Percentiles rank a stretch among this genome's conserved stretches.
Conservation (phyloP, 1,140 invertebrate genomes). For the Ooceraea biroi region DNA sequence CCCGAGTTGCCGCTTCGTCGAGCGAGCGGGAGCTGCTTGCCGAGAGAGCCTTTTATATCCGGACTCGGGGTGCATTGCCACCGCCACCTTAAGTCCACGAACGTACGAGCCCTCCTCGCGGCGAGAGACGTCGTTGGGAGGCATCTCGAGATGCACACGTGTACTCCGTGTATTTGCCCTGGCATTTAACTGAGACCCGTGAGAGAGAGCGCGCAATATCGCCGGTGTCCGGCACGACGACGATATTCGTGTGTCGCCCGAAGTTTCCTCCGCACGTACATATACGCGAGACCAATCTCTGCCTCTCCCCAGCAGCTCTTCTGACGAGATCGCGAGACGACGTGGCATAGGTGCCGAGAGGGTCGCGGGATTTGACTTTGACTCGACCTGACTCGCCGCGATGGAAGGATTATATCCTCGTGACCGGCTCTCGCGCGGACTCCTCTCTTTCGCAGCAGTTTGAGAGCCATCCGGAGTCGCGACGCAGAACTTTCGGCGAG, state of each 20-base stretch:
- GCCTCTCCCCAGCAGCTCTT: background rate
- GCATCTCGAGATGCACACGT: constrained; percentile 35
- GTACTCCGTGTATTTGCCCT: constrained; percentile 39
- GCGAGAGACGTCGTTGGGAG: constrained; percentile 13
- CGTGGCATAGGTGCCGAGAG: constrained; percentile 3
- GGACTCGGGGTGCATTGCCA: constrained; percentile 38
- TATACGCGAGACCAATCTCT: constrained; percentile 28
- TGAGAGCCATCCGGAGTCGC: constrained; percentile 37
- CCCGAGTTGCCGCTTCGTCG: background rate
- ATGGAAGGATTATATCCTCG: constrained; percentile 65
- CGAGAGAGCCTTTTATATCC: constrained; percentile 42
- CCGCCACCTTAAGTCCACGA: constrained; percentile 45
- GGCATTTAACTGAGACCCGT: constrained; percentile 66
- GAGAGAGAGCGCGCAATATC: constrained; percentile 59
- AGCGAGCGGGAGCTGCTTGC: background rate
- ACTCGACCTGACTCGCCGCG: constrained; percentile 66
- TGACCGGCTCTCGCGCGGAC: constrained; percentile 19
- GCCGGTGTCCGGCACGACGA: background rate
- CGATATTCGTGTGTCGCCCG: constrained; percentile 35
- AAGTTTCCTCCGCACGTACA: constrained; percentile 16
- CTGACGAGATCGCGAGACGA: background rate
- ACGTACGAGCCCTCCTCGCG: constrained; percentile 13
- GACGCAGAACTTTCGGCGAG: constrained; percentile 58
- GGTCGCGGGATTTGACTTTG: constrained; percentile 65
- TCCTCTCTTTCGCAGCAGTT: constrained; percentile 35